These are phyloP conservation scores for Strix uralensis DNA, from an alignment of 2,113 vertebrate genomes.

Conservation along the genomic window DNA sequence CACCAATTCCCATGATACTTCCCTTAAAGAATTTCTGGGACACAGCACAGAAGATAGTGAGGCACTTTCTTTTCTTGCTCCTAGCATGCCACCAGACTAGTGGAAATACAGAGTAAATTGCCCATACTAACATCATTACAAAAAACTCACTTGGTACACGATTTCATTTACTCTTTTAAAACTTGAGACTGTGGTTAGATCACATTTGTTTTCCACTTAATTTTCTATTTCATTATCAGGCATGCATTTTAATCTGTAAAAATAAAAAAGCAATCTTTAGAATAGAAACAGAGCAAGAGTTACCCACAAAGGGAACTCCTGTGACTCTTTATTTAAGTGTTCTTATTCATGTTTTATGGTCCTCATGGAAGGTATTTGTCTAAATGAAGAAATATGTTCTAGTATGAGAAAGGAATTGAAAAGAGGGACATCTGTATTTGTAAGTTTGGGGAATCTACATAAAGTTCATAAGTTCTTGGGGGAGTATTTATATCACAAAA, in stretches of 20 bases:
- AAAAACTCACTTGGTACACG: not conserved
- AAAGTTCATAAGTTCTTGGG: not conserved
- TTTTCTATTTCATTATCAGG: not conserved
- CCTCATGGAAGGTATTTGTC: not conserved
- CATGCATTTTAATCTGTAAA: not conserved
- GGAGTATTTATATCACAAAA: not conserved
- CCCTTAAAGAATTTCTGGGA: not conserved
- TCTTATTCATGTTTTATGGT: not conserved
- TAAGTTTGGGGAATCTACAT: not conserved
- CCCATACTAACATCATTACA: not conserved
- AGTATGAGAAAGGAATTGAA: not conserved
- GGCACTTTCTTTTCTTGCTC: not conserved
- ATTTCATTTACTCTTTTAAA: not conserved
- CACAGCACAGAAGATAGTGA: rapidly evolving
- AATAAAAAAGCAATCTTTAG: not conserved
- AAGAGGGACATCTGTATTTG: not conserved
- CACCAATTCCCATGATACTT: not conserved
- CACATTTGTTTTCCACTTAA: not conserved
- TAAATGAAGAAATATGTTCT: not conserved
- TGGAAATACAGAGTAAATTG: not conserved
- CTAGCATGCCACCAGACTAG: not conserved
- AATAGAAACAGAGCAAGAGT: not conserved
- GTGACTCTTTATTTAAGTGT: not conserved
- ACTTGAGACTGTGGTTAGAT: not conserved
- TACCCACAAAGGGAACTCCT: not conserved